Conservation (phyloP, 1,140 invertebrate species). For the Pomacea maculata region DNA sequence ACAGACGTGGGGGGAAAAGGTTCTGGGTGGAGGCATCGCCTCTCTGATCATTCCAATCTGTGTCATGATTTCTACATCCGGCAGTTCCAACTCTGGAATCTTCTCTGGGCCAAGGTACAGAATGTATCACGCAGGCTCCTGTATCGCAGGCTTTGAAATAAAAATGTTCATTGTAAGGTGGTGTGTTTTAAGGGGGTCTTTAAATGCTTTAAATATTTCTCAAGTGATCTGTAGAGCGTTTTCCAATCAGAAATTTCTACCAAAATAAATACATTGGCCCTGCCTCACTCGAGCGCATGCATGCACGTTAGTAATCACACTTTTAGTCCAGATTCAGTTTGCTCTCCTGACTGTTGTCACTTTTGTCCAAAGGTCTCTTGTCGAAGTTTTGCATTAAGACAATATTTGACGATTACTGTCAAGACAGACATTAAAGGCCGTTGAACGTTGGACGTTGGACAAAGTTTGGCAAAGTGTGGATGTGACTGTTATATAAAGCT, state of each 20-base stretch:
- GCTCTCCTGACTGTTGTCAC: no score
- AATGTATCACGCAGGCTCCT: neutral
- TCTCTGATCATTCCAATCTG: conserved; percentile 49
- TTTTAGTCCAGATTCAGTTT: neutral
- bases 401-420: no score
- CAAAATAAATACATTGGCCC: neutral
- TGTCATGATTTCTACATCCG: conserved; percentile 50
- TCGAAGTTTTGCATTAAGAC: no score
- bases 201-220: neutral
- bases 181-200: neutral
- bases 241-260: conserved; percentile 1
- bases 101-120: conserved; percentile 47
- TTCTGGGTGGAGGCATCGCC: conserved; percentile 36
- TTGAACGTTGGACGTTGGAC: no score
- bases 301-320: neutral
- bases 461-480: no score
- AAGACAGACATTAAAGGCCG: no score
- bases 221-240: neutral
- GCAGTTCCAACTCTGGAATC: conserved; percentile 47
- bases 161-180: neutral
- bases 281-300: neutral
- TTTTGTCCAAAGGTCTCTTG: no score
- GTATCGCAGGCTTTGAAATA: neutral
- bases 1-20: conserved; percentile 47
- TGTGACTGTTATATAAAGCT: no score